Conservation (phyloP, 1,140 invertebrate species). For the Zaprionus ornatus region DNA sequence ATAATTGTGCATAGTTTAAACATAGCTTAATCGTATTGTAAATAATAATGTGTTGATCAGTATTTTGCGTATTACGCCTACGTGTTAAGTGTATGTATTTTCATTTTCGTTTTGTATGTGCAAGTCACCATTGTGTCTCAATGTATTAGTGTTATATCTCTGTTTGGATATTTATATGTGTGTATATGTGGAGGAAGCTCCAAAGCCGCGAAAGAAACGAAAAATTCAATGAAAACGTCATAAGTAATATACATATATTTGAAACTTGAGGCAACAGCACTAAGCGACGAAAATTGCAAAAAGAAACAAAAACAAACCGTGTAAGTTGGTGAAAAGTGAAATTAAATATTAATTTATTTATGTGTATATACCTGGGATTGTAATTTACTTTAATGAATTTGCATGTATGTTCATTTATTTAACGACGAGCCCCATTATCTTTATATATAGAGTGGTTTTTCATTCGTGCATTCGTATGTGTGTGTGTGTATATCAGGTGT, state of each 20-base stretch:
- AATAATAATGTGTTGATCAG: constrained; percentile 37
- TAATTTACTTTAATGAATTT: constrained; percentile 1
- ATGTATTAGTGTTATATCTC: constrained; percentile 39
- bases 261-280: constrained; percentile 5
- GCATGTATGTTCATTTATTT: not conserved
- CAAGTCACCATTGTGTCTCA: constrained; percentile 16
- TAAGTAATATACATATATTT: constrained; percentile 25
- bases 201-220: constrained; percentile 35
- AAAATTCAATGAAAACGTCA: constrained; percentile 41
- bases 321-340: constrained; percentile 39
- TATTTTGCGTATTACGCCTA: constrained; percentile 30
- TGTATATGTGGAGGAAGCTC: constrained; percentile 38
- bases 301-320: constrained; percentile 1
- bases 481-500: not conserved
- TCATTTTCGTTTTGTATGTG: constrained; percentile 24
- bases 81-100: constrained; percentile 30
- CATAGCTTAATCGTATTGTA: constrained; percentile 13
- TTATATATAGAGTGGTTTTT: constrained; percentile 27
- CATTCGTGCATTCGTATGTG: constrained; percentile 8
- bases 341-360: not conserved
- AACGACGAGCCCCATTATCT: constrained; percentile 15
- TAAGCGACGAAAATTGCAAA: constrained; percentile 11
- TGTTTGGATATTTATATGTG: constrained; percentile 19
- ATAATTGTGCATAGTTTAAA: constrained; percentile 23
- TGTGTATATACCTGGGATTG: not conserved